Evolutionary conservation across 2,797 vertebrate genomes (phyloP).

Genomic region (Sus cebifrons): DNA sequence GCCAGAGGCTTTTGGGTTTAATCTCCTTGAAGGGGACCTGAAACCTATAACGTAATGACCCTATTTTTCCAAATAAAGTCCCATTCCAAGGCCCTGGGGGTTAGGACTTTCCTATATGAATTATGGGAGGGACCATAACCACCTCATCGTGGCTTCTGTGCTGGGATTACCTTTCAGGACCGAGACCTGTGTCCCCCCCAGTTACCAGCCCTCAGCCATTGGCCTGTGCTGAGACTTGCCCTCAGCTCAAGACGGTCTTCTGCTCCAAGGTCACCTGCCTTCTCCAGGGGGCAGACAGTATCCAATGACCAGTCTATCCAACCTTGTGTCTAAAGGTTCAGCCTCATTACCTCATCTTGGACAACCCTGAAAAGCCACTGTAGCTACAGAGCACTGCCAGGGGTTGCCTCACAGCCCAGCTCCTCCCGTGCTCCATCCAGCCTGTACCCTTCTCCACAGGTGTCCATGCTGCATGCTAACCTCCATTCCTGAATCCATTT

Average conservation of each 20-base stretch:
- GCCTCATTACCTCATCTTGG: background rate
- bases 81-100: background rate
- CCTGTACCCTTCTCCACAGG: background rate
- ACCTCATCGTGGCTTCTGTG: background rate
- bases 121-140: background rate
- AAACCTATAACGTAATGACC: no score
- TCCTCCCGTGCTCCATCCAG: background rate
- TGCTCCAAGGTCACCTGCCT: background rate
- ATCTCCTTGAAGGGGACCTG: no score
- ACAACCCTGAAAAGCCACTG: background rate
- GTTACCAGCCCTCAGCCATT: background rate
- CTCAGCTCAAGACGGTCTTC: background rate
- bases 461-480: background rate
- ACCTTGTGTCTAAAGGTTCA: background rate
- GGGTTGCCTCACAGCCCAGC: background rate
- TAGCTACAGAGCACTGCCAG: background rate
- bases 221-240: background rate
- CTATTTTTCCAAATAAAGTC: background rate
- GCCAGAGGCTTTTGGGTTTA: no score
- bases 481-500: background rate
- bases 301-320: background rate
- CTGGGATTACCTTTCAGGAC: background rate
- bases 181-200: accelerated
- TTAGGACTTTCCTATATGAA: background rate
- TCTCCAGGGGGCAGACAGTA: background rate